Conservation (phyloP, 2,888 invertebrate genomes). For the Orchesella flavescens region DNA sequence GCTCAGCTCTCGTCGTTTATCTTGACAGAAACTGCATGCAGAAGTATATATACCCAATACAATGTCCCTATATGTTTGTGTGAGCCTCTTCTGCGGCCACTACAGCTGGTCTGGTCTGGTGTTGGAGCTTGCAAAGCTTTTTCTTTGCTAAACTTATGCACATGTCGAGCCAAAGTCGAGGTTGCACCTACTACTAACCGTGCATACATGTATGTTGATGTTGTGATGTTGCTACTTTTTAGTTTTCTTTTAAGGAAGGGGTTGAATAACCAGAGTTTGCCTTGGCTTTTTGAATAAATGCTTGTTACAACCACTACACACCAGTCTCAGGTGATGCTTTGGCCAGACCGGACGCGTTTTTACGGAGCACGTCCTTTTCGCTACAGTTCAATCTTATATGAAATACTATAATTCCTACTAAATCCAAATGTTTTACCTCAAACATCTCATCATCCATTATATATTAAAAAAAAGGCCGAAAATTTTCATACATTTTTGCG, state of each 20-base stretch:
- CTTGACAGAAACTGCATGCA: constrained; percentile 40
- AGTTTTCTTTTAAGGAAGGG: constrained; percentile 59
- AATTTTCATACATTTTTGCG: too few relatives aligned
- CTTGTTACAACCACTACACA: constrained; percentile 48
- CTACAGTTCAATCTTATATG: constrained; percentile 25
- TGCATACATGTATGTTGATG: constrained; percentile 39
- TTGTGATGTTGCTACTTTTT: constrained; percentile 41
- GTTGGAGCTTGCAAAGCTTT: constrained; percentile 14
- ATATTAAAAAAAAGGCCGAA: too few relatives aligned
- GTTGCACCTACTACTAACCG: neutral
- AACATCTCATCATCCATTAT: too few relatives aligned
- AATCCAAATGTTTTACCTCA: neutral
- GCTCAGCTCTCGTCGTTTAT: neutral
- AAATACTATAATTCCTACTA: neutral
- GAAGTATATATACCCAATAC: too few relatives aligned
- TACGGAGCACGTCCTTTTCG: constrained; percentile 51
- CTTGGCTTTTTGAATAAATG: constrained; percentile 52
- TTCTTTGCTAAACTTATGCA: constrained; percentile 19
- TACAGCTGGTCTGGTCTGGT: constrained; percentile 44
- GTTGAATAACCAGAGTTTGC: constrained; percentile 69
- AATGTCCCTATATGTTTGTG: constrained; percentile 28
- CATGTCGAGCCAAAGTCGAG: neutral
- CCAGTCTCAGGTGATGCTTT: constrained; percentile 70
- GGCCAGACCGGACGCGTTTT: constrained; percentile 67
- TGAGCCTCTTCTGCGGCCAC: neutral